A percentile compares a stretch with the other conserved stretches of the same genome.
phyloP scores from a whole-genome alignment of 30 jellyfish, hydroid and myxozoan genomes.

The Aurelia aurita region DNA sequence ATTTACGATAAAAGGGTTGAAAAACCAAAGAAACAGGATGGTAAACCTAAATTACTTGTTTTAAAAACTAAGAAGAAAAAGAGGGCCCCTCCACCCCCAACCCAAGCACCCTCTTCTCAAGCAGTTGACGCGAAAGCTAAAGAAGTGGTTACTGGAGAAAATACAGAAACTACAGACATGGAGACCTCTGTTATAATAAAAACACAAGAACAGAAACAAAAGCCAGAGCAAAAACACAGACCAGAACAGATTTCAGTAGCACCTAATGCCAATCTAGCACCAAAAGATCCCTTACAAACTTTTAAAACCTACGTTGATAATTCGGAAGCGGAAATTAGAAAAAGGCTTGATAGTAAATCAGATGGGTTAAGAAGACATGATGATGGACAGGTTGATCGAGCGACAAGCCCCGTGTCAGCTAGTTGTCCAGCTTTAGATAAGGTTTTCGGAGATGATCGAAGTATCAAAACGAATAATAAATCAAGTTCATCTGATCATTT shows the following conservation, averaged over 20 bases:
- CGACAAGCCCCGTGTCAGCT: slow-evolving; percentile 50
- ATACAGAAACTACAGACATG: background rate
- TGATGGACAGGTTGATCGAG: background rate
- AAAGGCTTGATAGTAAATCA: slow-evolving; percentile 37
- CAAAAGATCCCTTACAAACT: slow-evolving; percentile 51
- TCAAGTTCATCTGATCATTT: background rate
- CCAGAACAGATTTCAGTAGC: background rate
- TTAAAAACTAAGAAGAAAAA: slow-evolving; percentile 67
- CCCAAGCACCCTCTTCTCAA: background rate
- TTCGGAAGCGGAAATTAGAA: slow-evolving; percentile 40
- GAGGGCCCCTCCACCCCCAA: slow-evolving; percentile 52
- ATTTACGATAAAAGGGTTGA: slow-evolving; percentile 1
- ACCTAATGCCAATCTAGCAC: background rate
- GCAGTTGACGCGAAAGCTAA: background rate
- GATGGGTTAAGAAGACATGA: background rate
- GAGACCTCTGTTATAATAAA: background rate
- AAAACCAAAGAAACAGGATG: background rate
- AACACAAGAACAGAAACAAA: background rate
- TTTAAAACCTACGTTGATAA: slow-evolving; percentile 46
- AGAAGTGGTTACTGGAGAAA: background rate
- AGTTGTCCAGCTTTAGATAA: slow-evolving; percentile 54
- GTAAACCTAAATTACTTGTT: slow-evolving; percentile 49
- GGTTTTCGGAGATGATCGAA: background rate
- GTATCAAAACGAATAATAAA: background rate
- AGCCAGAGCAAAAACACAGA: background rate